Evolutionary conservation across 2,113 vertebrate species (phyloP), one percentile per base, ranked within the genome.

Genomic region (Tangachromis dhanisi): DNA sequence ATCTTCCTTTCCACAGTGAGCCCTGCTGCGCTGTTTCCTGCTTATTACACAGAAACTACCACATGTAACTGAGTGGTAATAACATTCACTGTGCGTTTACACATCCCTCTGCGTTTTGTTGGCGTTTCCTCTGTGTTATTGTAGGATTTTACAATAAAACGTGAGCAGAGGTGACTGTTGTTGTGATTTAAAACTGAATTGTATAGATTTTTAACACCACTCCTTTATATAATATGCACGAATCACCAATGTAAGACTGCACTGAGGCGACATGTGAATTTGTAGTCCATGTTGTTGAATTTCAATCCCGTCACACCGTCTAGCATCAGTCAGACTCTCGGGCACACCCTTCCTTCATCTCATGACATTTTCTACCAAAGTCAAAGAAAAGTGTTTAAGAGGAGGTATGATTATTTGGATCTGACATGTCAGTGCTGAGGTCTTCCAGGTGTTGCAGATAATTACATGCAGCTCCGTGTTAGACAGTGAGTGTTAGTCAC

Each of bases 401-500:
- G 31, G 19, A 11, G 17, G 16, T 21, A 8, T 3, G 33, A 68
- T 38, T 38, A 21, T 68, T 1, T n/a, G 66, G 40, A 73, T 45
- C 8, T 45, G 4, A 73, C 68, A 17, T 26, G 24, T 45, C 13
- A 26, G 5, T 7, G 13, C 5, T 14, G 66, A 45, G n/a, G 21
- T 9, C 12, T 17, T 47, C 40, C 21, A 26, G 68, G 1, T 14
- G 63, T 42, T 3, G n/a, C 63, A 71, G 35, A 42, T 40, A 24
- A 2, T 21, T 21, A 68, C 19, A 68, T 1, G n/a, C 35, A 71
- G 63, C n/a, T 68, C 63, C 40, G 4, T 1, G 57, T 59, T 9
- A 29, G 24, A 33, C 16, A 61, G 29, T 9, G 29, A 31, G 16
- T 21, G 12, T 68, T 68, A 0, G 35, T 0, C 35, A 21, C n/a